Evolutionary conservation across 2,797 vertebrate species (phyloP), one percentile per base, ranked within the genome.

Genomic region (Thaleichthys pacificus): DNA sequence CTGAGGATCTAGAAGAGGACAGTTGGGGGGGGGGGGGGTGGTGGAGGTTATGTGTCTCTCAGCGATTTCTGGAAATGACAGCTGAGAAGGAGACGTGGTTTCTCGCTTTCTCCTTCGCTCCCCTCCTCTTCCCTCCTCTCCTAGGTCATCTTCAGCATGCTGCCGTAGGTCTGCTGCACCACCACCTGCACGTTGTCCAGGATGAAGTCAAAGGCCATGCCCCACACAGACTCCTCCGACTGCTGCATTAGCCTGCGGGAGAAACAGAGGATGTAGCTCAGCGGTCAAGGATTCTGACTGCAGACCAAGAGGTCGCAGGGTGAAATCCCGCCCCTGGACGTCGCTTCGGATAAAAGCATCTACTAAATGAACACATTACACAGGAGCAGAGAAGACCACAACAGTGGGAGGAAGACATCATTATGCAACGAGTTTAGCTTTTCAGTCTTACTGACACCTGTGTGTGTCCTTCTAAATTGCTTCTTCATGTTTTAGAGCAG

Each of bases 181-280:
- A 99, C 95, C 87, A 98, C 95, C 91, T 99, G 98, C 90, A 99
- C 95, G 47, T 99, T 99, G 90, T 99, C 98, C 72, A 99, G 91
- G 92, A 99, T 98, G 92, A 99, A 99, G 91, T 99, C 97, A 82
- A 98, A 99, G 66, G 98, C 97, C 97, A 98, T 99, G 68, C 96
- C 96, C 97, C 97, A 99, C 73, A 99, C 96, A 0, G 98, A 99
- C 89, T 99, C 98, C 85, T 95, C 91, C 0, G 97, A 98, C 87
- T 96, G 95, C 89, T 98, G 96, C 97, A 98, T 99, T 80, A 98
- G 86, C 92, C 98, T 99, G 85, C 24, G 58, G 30, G 14, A 58
- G 11, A 58, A 24, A 21, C 24, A 9, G 2, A 3, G 24, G 24
- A 60, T 30, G 9, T 8, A 47, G 49, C 7, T 22, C 1, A 22